Evolutionary conservation across 2,888 invertebrate genomes (phyloP).

Genomic region (Psylliodes chrysocephalus): DNA sequence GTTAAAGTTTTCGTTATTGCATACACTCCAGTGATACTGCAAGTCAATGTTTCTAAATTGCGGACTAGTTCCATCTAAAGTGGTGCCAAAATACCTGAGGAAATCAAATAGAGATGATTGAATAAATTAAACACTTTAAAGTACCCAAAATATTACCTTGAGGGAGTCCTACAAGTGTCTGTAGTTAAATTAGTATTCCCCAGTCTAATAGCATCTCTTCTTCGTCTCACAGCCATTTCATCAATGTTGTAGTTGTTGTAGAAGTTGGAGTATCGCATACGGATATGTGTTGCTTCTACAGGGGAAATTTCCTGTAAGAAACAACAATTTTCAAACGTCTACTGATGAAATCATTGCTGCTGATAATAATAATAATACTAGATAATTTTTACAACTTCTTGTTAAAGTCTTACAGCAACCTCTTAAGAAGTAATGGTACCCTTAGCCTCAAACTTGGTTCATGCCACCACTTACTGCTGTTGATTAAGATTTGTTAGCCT

Average conservation of each 20-base stretch:
- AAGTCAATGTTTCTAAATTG: too few species aligned
- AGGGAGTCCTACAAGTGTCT: too few species aligned
- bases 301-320: not conserved
- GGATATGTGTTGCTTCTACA: not conserved
- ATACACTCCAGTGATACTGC: too few species aligned
- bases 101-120: too few species aligned
- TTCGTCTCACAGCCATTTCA: not conserved
- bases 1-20: too few species aligned
- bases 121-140: too few species aligned
- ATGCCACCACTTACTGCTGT: not conserved
- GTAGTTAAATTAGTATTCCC: not conserved
- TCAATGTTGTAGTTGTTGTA: conserved; percentile 11
- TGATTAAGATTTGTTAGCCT: not conserved
- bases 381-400: not conserved
- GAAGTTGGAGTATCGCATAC: conserved; percentile 2
- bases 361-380: too few species aligned
- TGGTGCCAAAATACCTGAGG: too few species aligned
- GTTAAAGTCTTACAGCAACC: too few species aligned
- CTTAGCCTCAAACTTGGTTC: not conserved
- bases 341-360: too few species aligned
- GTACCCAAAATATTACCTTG: too few species aligned
- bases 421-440: not conserved
- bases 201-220: not conserved
- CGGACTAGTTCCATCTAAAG: too few species aligned
- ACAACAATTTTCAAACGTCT: not conserved